Base-by-base conservation (phyloP, 2,888 invertebrate genomes). In the Nomada ruficornis region DNA sequence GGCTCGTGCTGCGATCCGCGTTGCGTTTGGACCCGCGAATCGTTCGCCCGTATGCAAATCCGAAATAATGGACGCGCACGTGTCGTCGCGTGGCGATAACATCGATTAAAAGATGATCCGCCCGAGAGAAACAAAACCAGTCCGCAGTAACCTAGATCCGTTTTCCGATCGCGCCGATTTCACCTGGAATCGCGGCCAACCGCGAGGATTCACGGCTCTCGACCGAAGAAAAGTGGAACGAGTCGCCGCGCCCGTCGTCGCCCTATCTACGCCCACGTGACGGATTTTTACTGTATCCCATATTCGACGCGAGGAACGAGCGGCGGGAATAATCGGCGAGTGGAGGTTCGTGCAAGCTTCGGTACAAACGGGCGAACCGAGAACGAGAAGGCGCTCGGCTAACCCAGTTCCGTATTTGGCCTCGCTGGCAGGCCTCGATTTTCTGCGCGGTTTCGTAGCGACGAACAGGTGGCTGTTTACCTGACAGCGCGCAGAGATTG, bases 331-430 rank as follows among this genome's bases (percentile, higher is more conserved):
- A 70, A 79, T 74, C 42, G 67, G 59, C 44, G 59, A 59, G 67
- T 42, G 62, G 54, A 55, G 11, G 57, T 29, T 20, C 11, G 76
- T 4, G 63, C 18, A 64, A 20, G 42, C 70, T 54, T 70, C 42
- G 54, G 64, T 52, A 59, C 65, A 26, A 63, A 11, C 10, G 79
- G 79, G 74, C 29, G 75, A 69, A 73, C 60, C 76, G 20, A 80
- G 76, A 69, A 80, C 77, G 72, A 44, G 55, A 26, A 65, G 59
- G 55, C 57, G 23, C 73, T 76, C 83, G 78, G 69, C 77, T 89
- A 89, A 89, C 86, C 86, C 84, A 86, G 82, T 89, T 89, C 85
- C 85, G 82, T 88, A 88, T 89, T 89, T 85, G 86, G 85, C 74
- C 73, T 77, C 74, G 80, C 71, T 23, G 60, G 23, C 77, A 42